These are phyloP conservation scores for Suricata suricatta DNA, from an alignment of 2,113 vertebrate genomes.

Conservation along the genomic window DNA sequence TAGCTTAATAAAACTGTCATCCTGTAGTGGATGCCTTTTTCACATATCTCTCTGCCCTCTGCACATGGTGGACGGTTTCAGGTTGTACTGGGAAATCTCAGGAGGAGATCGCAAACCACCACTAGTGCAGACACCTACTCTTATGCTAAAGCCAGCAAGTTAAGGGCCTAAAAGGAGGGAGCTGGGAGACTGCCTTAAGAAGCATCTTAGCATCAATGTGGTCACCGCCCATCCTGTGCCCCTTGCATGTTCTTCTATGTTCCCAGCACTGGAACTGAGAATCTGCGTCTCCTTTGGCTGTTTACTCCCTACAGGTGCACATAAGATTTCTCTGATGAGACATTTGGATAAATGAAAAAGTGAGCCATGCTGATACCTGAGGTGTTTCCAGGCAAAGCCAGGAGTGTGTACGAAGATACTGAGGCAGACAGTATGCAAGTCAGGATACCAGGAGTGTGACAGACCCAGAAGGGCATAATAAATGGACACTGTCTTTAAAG, in stretches of 20 bases:
- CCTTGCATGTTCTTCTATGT: accelerated
- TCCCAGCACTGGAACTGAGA: background rate
- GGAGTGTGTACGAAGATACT: background rate
- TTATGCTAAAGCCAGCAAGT: background rate
- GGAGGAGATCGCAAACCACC: background rate
- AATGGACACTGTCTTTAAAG: background rate
- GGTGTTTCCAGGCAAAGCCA: background rate
- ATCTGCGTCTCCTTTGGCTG: background rate
- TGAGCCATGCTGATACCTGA: accelerated
- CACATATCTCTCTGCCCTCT: background rate
- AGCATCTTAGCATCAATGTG: accelerated
- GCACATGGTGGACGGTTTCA: background rate
- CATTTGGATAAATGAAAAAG: background rate
- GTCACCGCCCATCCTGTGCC: accelerated
- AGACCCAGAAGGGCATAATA: background rate
- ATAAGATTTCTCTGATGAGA: background rate
- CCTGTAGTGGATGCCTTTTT: background rate
- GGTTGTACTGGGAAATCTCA: background rate
- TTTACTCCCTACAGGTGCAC: background rate
- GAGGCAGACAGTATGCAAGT: background rate
- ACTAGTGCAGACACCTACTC: background rate
- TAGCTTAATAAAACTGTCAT: background rate
- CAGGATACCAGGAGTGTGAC: background rate
- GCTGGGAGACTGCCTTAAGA: accelerated
- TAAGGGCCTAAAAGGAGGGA: too few species aligned